phyloP scores from a whole-genome alignment of 2,797 vertebrate genomes.

The Alexandromys oeconomus region DNA sequence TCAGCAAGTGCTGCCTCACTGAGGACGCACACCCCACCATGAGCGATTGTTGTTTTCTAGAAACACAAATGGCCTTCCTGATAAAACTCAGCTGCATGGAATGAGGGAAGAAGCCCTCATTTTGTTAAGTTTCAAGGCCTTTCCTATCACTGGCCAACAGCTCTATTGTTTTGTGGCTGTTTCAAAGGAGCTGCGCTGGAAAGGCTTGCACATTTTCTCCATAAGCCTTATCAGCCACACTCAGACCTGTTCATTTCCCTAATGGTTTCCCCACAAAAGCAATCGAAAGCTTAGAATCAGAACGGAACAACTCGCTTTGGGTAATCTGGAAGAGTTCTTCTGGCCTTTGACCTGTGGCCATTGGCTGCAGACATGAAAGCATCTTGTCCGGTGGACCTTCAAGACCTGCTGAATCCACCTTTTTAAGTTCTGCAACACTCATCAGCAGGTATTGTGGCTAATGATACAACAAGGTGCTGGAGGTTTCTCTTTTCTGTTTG shows the following conservation, averaged over 20 bases:
- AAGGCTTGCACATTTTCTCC: slow-evolving; percentile 72
- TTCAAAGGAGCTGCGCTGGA: slow-evolving; percentile 80
- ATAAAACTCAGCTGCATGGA: slow-evolving; percentile 68
- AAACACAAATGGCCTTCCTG: slow-evolving; percentile 59
- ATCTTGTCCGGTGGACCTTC: not conserved
- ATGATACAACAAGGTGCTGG: rapidly evolving
- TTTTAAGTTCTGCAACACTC: not conserved
- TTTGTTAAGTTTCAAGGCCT: slow-evolving; percentile 80
- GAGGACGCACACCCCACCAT: not conserved
- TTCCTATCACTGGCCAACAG: slow-evolving; percentile 82
- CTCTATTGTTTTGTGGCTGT: slow-evolving; percentile 61
- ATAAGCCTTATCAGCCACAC: slow-evolving; percentile 76
- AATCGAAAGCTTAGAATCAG: not conserved
- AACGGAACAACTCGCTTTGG: slow-evolving; percentile 35
- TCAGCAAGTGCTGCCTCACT: not conserved
- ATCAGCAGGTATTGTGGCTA: not conserved
- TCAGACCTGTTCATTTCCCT: slow-evolving; percentile 82
- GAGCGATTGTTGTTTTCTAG: slow-evolving; percentile 50
- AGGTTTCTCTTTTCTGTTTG: not conserved
- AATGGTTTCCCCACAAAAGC: slow-evolving; percentile 66
- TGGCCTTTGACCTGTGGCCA: not conserved
- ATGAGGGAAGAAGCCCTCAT: slow-evolving; percentile 65
- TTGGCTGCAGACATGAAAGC: not conserved
- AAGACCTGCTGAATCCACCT: not conserved
- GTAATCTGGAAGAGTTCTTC: not conserved